These are phyloP conservation scores for Lontra canadensis DNA, from an alignment of 2,113 vertebrate species.

Conservation along the genomic window DNA sequence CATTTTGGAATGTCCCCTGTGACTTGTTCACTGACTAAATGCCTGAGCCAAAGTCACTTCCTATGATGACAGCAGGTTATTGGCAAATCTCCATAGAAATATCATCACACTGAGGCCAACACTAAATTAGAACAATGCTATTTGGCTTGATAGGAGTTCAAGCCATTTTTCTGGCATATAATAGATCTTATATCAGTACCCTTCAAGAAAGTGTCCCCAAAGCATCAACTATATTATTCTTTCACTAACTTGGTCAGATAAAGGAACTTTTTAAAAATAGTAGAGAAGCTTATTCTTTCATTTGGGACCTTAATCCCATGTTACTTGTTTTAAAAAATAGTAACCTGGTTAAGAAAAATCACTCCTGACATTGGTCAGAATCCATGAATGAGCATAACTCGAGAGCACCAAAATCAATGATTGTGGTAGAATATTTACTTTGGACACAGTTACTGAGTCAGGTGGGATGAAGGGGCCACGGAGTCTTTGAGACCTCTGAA, in stretches of 20 bases:
- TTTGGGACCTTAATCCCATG: background rate
- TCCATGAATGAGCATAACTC: background rate
- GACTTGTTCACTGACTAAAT: conserved; percentile 35
- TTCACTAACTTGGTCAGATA: background rate
- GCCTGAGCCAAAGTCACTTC: conserved; percentile 50
- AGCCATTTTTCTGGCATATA: conserved; percentile 29
- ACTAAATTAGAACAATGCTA: conserved; percentile 55
- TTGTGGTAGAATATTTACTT: background rate
- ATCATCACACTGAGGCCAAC: conserved; percentile 12
- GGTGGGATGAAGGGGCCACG: background rate
- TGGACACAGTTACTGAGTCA: background rate
- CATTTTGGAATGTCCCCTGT: background rate
- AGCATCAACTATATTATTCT: background rate
- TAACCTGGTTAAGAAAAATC: background rate
- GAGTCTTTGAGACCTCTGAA: background rate
- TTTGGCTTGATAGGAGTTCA: conserved; percentile 32
- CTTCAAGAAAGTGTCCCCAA: conserved; percentile 1
- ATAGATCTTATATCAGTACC: background rate
- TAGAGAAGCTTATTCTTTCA: background rate
- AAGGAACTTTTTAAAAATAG: background rate
- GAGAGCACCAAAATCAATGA: background rate
- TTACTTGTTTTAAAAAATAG: background rate
- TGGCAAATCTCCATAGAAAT: conserved; percentile 62
- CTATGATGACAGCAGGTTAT: conserved; percentile 32
- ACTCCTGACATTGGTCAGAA: background rate